Evolutionary conservation across 2,797 vertebrate species (phyloP).

Genomic region (Streptopelia turtur): DNA sequence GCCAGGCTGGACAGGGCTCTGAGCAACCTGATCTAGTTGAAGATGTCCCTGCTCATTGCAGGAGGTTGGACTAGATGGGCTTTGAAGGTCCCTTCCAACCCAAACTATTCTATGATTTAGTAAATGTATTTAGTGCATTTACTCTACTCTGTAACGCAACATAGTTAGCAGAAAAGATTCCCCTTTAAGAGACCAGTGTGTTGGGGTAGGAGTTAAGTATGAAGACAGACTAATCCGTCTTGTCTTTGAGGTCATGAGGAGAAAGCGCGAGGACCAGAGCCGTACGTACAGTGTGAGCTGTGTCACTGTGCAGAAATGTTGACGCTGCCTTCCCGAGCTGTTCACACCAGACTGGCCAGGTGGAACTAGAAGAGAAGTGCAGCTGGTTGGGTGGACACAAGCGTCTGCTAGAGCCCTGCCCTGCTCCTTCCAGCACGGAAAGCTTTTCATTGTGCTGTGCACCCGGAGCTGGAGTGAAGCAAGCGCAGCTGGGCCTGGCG

Average conservation of each 20-base stretch:
- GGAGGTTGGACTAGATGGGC: too few relatives aligned
- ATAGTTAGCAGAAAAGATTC: not conserved
- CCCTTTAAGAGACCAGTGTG: not conserved
- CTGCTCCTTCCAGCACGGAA: not conserved
- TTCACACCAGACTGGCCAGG: not conserved
- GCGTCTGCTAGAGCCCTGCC: not conserved
- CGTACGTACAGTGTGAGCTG: fast-evolving
- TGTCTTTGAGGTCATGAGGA: not conserved
- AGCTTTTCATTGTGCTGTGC: fast-evolving
- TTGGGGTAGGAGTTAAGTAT: not conserved
- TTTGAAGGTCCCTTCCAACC: too few relatives aligned
- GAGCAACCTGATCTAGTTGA: too few relatives aligned
- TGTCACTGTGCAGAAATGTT: not conserved
- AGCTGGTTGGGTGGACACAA: not conserved
- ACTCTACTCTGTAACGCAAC: not conserved
- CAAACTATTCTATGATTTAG: not conserved
- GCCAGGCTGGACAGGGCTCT: too few relatives aligned
- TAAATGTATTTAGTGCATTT: not conserved
- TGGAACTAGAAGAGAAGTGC: not conserved
- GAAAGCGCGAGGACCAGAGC: fast-evolving
- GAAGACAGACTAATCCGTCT: not conserved
- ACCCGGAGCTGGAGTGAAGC: not conserved
- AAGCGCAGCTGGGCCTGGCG: not conserved
- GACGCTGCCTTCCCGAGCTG: not conserved
- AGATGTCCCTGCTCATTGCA: too few relatives aligned